phyloP scores from a whole-genome alignment of 2,888 invertebrate genomes.

The Carcina quercana region DNA sequence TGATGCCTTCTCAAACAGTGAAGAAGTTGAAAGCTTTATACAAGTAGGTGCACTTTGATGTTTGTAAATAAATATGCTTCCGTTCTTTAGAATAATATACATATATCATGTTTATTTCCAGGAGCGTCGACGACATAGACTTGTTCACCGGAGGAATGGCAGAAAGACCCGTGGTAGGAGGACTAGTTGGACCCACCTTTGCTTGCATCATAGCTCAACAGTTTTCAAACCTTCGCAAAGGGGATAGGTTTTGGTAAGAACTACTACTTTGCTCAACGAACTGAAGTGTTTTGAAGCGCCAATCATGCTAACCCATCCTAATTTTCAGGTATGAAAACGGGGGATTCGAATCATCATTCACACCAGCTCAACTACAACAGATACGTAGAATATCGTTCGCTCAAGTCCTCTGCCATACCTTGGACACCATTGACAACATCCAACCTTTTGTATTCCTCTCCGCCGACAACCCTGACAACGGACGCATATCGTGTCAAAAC shows the following conservation, averaged over 20 bases:
- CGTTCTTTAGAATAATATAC: background rate
- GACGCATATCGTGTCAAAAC: conserved; percentile 72
- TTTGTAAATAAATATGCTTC: conserved; percentile 1
- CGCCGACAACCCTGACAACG: conserved; percentile 74
- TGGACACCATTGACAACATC: conserved; percentile 77
- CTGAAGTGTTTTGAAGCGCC: no score
- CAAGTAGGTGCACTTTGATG: conserved; percentile 35
- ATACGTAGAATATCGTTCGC: conserved; percentile 81
- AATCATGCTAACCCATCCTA: background rate
- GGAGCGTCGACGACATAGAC: conserved; percentile 87
- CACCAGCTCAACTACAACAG: conserved; percentile 83
- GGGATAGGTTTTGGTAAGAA: conserved; percentile 83
- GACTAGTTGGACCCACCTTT: conserved; percentile 89
- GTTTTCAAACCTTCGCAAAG: conserved; percentile 84
- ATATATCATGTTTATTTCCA: conserved; percentile 22
- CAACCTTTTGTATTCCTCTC: conserved; percentile 83
- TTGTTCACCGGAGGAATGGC: conserved; percentile 89
- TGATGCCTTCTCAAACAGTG: conserved; percentile 78
- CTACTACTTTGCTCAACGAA: background rate
- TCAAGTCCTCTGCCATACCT: conserved; percentile 80
- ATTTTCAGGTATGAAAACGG: conserved; percentile 82
- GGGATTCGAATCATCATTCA: conserved; percentile 82
- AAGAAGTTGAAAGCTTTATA: conserved; percentile 77
- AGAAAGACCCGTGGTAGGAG: conserved; percentile 85
- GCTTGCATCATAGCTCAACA: conserved; percentile 92